Base-by-base conservation (phyloP, 2,888 invertebrate species). In the Hydraecia micacea region DNA sequence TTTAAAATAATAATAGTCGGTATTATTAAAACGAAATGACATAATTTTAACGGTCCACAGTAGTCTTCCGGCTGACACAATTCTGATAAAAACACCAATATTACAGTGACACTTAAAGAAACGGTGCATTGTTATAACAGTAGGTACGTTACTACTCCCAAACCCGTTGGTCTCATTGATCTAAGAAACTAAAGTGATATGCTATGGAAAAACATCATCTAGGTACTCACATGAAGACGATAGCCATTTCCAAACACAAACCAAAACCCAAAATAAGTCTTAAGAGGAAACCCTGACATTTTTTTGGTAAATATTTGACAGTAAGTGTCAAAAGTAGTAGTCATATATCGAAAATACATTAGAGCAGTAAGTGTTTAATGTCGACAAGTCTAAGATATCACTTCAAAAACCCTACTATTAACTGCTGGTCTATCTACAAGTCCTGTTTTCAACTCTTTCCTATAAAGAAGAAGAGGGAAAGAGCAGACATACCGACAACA, bases 121-220 rank as follows among this genome's bases (percentile, higher is more conserved):
- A 49, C 62, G 55, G 72, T 46, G 18, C n/a, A 5, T 32, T 32
- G 52, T 60, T 62, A 66, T 32, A 36, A 42, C 18, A 42, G 62
- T 2, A 36, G n/a, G 15, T 21, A 58, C 42, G 36, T 62, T 52
- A 58, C 65, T 60, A 15, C 3, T 25, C 2, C 21, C n/a, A 65
- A 65, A 63, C 84, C 84, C 71, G 77, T 84, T 81, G n/a, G 15
- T 77, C 4, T 4, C 42, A 52, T 0, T 8, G 77, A 81, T 36
- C 21, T 75, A 49, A 25, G 72, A 80, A 85, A 46, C 0, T 28
- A 39, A 15, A n/a, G 15, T 2, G 71, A 77, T 74, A 63, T 52
- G 58, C 13, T 36, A 49, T n/a, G 0, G 15, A 3, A 42, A 32
- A 11, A 39, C 18, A 39, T 15, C 5, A 39, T 39, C n/a, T 42